Base-by-base conservation (phyloP, 23 tunicate species). In the Clavelina lepadiformis region DNA sequence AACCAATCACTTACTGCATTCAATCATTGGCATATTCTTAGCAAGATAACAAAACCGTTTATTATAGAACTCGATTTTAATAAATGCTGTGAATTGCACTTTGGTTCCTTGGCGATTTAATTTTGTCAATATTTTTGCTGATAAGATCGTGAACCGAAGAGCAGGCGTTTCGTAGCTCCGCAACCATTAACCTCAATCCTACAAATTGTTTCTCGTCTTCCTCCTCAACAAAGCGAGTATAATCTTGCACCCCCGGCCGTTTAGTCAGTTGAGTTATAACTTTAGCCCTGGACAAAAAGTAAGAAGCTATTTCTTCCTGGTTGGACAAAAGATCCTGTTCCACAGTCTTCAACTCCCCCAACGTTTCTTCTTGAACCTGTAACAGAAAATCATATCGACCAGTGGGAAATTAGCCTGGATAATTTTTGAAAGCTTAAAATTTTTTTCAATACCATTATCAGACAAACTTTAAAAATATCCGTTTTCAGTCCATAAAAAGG, bases 201-300 rank as follows among this genome's bases (percentile, higher is more conserved):
- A 89, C 82, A 46, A 89, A 89, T 57, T 89, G 91, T 52, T 89
- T 89, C 31, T 89, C 97, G 59, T 89, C 97, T 37, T 82, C 86
- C 57, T 89, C 97, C 56, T 70, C 83, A 26, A 89, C 36, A 44
- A 75, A 89, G 5, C 88, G 63, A 0, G 76, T 53, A 46, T 89
- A 89, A 63, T 89, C 97, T 31, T 81, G 63, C 13, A 89, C 89
- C 13, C 86, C 91, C 0, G 97, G 97, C 32, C 86, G 34, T 49
- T 89, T 89, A 41, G 54, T 51, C 33, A 89, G 64, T 47, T 89
- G 87, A 35, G 73, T 80, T 30, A 89, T 71, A 8, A 89, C 81
- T 63, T 89, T 89, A 0, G 83, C 97, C 35, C 97, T 28, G 8
- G 97, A 53, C 2, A 89, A 47, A 63, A 89, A 89, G 52, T 89